A percentile compares a stretch with the other conserved stretches of the same genome.
These are phyloP conservation scores for Gallinago paraguaiae DNA, from an alignment of 2,113 vertebrate genomes.

Conservation along the genomic window DNA sequence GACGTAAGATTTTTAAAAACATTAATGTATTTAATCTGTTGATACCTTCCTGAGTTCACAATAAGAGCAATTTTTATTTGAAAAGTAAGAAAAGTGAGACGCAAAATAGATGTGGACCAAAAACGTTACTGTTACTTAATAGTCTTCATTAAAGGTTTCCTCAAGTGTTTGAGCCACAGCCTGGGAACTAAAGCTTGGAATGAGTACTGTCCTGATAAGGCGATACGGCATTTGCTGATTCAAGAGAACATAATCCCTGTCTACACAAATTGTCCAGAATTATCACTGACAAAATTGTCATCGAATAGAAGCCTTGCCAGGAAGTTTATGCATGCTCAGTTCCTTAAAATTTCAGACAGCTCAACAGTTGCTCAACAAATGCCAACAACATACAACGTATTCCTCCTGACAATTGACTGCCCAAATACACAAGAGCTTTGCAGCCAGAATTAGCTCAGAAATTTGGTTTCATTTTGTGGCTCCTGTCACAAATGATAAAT, in stretches of 20 bases:
- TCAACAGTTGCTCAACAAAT: not conserved
- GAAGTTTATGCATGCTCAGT: not conserved
- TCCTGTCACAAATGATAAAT: conserved; percentile 15
- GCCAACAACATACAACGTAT: not conserved
- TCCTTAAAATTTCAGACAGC: conserved; percentile 18
- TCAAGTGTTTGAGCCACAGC: not conserved
- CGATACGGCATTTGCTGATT: not conserved
- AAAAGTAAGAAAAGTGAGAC: not conserved
- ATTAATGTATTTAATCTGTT: not conserved
- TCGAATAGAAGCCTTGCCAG: not conserved
- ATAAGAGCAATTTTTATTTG: not conserved
- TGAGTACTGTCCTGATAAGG: not conserved
- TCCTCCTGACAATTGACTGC: not conserved
- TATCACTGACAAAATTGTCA: not conserved
- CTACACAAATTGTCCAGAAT: not conserved
- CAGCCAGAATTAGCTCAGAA: not conserved
- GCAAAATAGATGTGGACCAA: not conserved
- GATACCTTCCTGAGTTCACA: not conserved
- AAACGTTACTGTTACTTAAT: not conserved
- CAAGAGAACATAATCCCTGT: not conserved
- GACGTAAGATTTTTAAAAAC: not conserved
- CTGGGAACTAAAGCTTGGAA: not conserved
- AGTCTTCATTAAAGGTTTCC: not conserved
- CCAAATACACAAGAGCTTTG: conserved; percentile 15
- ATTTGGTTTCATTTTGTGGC: not conserved